A percentile compares a stretch with the other conserved stretches of the same genome.
These are phyloP conservation scores for Heterodera carotae DNA, from an alignment of 1,140 invertebrate species.

Conservation along the genomic window DNA sequence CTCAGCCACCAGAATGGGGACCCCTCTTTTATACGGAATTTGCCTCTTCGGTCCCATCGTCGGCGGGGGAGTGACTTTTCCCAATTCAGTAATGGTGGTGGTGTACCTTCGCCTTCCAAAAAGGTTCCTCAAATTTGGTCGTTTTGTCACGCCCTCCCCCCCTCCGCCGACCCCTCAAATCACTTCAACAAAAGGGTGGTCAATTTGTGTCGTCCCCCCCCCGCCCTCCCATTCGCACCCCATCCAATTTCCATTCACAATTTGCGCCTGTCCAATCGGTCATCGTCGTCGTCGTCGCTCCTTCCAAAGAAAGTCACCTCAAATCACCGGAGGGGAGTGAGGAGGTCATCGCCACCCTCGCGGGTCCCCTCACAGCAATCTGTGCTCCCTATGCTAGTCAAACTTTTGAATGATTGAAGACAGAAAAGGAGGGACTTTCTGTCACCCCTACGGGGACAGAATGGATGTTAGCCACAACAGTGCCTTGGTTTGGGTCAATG, in stretches of 20 bases:
- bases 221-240: too few relatives aligned
- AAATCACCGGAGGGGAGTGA: background rate
- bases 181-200: constrained; percentile 2
- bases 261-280: background rate
- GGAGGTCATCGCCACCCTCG: background rate
- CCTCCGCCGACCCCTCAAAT: background rate
- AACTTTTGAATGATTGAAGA: background rate
- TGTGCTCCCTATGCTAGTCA: background rate
- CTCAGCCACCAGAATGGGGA: too few relatives aligned
- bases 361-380: too few relatives aligned
- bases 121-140: background rate
- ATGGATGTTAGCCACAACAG: too few relatives aligned
- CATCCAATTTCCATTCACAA: constrained; percentile 2
- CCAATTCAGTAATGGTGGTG: background rate
- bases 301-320: background rate
- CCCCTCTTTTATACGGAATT: too few relatives aligned
- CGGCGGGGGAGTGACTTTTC: background rate
- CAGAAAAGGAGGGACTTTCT: background rate
- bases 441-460: too few relatives aligned
- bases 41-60: too few relatives aligned
- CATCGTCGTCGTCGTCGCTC: too few relatives aligned
- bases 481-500: too few relatives aligned
- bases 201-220: background rate
- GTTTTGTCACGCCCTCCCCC: background rate
- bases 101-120: background rate